Evolutionary conservation across 2,113 vertebrate genomes (phyloP), one percentile per base, ranked within the genome.

Genomic region (Uropsilus gracilis): DNA sequence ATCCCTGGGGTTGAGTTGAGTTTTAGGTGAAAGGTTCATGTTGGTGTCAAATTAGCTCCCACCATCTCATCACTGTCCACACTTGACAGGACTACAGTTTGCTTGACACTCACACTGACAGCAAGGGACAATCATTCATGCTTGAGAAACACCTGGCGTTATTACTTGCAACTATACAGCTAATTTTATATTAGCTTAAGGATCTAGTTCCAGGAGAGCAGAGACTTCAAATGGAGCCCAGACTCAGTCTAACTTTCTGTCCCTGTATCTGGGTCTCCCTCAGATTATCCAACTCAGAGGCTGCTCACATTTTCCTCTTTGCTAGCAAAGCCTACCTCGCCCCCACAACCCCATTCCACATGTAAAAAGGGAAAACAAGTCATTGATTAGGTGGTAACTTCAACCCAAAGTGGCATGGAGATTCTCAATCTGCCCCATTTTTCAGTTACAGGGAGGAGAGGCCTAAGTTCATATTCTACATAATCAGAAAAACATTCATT

Each of bases 1-100:
- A 97, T 96, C 96, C 94, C 95, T 94, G 57, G 81, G 94, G 91
- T 94, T 91, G 96, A 91, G 96, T 97, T 97, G 96, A 97, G 61
- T 57, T 96, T 77, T 96, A 73, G 97, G 96, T 95, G 94, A 97
- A 95, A 84, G 89, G 97, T 97, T 97, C 97, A 97, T 10, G 2
- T 12, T 55, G 46, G 68, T 95, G 94, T 94, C 94, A 97, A 89
- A 91, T 16, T 22, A 72, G 53, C 86, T 91, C 50, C n/a, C 5
- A 12, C 81, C 80, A 42, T 90, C 94, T 77, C 73, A 18, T 97
- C 91, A 75, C 83, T 39, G 80, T 87, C 84, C 91, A 32, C 20
- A 13, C 61, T 84, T 96, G 96, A 94, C 95, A 97, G 63, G 61
- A 72, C 50, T 30, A 39, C 20, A 37, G 71, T 76, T 90, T 87